A percentile compares a stretch with the other conserved stretches of the same genome.
Conservation (phyloP, 2,113 vertebrate genomes). For the Hyperoodon ampullatus region DNA sequence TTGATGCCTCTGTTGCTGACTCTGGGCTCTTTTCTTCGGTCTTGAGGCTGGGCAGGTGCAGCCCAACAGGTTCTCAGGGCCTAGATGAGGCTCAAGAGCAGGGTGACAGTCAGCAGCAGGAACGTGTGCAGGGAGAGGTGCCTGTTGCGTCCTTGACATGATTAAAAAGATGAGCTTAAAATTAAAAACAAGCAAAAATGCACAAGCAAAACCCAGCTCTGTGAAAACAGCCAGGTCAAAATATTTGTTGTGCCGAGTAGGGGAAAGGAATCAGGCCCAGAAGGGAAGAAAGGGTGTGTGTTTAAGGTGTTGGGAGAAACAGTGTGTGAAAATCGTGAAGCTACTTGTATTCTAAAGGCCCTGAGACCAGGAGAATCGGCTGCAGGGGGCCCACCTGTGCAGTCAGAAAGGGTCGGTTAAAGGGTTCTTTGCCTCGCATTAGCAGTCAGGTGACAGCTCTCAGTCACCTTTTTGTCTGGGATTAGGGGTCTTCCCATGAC, state of each 20-base stretch:
- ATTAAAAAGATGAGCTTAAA: conserved; percentile 23
- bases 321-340: background rate
- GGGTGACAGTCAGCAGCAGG: background rate
- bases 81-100: background rate
- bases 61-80: background rate
- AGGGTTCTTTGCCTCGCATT: background rate
- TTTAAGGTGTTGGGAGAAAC: background rate
- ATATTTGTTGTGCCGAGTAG: background rate
- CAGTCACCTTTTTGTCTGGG: background rate
- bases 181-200: background rate
- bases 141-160: background rate
- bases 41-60: background rate
- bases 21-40: background rate
- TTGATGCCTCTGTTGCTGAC: background rate
- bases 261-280: background rate
- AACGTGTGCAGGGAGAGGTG: background rate
- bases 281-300: background rate
- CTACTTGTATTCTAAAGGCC: background rate
- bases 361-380: background rate
- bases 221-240: background rate
- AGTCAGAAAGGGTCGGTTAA: background rate
- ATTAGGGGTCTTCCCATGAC: background rate
- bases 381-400: background rate
- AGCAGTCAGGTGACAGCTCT: background rate
- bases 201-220: background rate